Evolutionary conservation across 2,113 vertebrate genomes (phyloP).

Genomic region (Ciconia boyciana): DNA sequence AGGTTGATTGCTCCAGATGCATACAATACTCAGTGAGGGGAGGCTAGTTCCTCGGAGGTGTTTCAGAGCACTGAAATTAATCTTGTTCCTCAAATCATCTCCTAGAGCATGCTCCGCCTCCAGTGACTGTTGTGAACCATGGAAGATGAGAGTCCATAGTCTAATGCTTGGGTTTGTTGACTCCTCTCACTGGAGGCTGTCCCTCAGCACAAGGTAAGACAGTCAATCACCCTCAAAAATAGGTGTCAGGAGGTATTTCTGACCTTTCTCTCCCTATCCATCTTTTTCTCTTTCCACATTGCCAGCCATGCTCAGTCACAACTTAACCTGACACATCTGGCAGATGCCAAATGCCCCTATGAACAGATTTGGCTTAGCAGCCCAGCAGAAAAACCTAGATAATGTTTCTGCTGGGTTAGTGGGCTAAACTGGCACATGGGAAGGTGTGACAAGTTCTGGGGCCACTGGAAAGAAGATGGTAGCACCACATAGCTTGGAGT

Average conservation of each 20-base stretch:
- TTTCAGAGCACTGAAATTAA: not conserved
- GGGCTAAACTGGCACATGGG: not conserved
- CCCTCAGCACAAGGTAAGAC: not conserved
- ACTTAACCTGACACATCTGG: not conserved
- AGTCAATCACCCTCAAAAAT: not conserved
- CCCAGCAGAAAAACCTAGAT: not conserved
- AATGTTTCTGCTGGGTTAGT: not conserved
- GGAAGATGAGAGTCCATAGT: not conserved
- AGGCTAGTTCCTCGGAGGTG: not conserved
- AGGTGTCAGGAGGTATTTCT: not conserved
- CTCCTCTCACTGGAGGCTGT: not conserved
- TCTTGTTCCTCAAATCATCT: not conserved
- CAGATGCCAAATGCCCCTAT: not conserved
- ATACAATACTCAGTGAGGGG: not conserved
- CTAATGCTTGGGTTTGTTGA: not conserved
- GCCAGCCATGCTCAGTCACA: not conserved
- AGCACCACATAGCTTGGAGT: not conserved
- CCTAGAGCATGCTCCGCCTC: not conserved
- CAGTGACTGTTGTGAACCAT: not conserved
- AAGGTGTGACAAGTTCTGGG: not conserved
- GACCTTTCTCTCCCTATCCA: not conserved
- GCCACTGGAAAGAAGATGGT: not conserved
- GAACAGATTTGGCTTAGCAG: not conserved
- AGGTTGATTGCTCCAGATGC: not conserved
- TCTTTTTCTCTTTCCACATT: not conserved